Conservation (phyloP, 2,888 invertebrate species). For the Pemphredon lugubris region DNA sequence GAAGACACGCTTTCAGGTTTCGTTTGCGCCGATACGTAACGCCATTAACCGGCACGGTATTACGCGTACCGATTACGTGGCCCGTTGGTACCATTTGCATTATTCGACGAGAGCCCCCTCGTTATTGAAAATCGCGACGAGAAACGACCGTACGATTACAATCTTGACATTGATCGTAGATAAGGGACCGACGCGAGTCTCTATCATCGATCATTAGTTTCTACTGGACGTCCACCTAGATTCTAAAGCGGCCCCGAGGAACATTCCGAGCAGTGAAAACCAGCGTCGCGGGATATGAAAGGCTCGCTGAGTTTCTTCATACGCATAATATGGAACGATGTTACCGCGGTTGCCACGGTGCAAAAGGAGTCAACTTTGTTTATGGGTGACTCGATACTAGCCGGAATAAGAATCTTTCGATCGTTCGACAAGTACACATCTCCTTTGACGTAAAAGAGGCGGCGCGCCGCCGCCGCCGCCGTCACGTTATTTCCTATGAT, state of each 20-base stretch:
- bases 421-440: slow-evolving; percentile 30
- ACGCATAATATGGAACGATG: slow-evolving; percentile 17
- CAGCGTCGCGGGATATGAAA: slow-evolving; percentile 37
- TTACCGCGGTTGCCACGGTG: neutral
- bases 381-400: slow-evolving; percentile 2
- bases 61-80: slow-evolving; percentile 50
- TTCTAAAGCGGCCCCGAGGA: slow-evolving; percentile 29
- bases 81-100: slow-evolving; percentile 53
- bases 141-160: slow-evolving; percentile 48
- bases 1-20: slow-evolving; percentile 44
- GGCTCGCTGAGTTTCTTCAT: slow-evolving; percentile 27
- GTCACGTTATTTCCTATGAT: slow-evolving; percentile 22
- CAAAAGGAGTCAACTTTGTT: slow-evolving; percentile 16
- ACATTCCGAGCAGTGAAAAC: slow-evolving; percentile 55
- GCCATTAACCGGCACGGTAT: slow-evolving; percentile 36
- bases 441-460: slow-evolving; percentile 22
- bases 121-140: slow-evolving; percentile 62
- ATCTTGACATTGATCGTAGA: slow-evolving; percentile 68
- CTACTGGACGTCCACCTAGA: slow-evolving; percentile 52
- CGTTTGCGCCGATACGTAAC: slow-evolving; percentile 45
- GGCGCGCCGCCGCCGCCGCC: slow-evolving; percentile 3
- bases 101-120: slow-evolving; percentile 18
- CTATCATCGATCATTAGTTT: slow-evolving; percentile 66
- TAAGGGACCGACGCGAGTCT: slow-evolving; percentile 47
- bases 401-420: slow-evolving; percentile 9